phyloP scores from a whole-genome alignment of 2,113 vertebrate species.

The Shinisaurus crocodilurus region DNA sequence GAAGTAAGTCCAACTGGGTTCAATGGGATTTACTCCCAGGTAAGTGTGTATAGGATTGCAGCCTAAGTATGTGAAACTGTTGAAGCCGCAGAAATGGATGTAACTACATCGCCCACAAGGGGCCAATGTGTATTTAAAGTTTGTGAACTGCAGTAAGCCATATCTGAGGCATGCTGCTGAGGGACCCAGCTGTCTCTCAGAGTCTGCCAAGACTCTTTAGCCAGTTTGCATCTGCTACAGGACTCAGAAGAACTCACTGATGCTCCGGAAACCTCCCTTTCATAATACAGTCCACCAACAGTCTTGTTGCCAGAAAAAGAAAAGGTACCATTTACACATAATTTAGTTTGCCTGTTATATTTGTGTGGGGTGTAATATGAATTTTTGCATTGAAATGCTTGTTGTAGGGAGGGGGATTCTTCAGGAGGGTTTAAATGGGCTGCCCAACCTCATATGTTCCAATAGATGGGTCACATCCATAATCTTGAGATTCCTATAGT shows the following conservation, averaged over 20 bases:
- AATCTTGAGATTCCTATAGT: neutral
- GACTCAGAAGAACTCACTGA: neutral
- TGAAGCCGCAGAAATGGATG: slow-evolving; percentile 37
- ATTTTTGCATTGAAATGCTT: neutral
- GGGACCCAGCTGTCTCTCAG: neutral
- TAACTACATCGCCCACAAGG: slow-evolving; percentile 57
- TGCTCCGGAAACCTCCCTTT: slow-evolving; percentile 28
- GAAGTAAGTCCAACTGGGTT: no score
- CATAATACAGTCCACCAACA: neutral
- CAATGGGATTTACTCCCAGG: no score
- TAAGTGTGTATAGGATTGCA: no score
- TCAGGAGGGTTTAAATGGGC: neutral
- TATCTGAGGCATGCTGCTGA: slow-evolving; percentile 34
- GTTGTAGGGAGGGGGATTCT: neutral
- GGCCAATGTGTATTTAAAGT: slow-evolving; percentile 53
- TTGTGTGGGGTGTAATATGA: neutral
- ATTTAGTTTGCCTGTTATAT: neutral
- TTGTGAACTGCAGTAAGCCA: neutral
- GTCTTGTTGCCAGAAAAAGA: slow-evolving; percentile 4
- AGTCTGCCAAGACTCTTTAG: slow-evolving; percentile 4
- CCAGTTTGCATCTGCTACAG: slow-evolving; percentile 1
- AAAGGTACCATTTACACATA: slow-evolving; percentile 15
- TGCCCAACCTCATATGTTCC: neutral
- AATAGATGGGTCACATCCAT: neutral
- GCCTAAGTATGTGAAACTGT: slow-evolving; percentile 25